Percentiles rank a stretch among this genome's conserved stretches.
phyloP scores from a whole-genome alignment of 2,888 invertebrate genomes.

The Schizotus pectinicornis region DNA sequence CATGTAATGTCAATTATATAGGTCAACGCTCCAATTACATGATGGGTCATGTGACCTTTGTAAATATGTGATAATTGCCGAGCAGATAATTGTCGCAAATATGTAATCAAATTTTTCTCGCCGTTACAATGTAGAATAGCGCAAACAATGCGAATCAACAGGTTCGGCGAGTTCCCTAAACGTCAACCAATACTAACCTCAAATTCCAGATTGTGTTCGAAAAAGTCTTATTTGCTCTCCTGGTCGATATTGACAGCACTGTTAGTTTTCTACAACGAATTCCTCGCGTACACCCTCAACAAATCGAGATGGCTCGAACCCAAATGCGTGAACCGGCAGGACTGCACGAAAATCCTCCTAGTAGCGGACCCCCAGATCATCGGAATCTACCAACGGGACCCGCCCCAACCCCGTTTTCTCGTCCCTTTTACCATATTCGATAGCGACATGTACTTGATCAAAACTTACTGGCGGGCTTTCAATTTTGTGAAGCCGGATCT shows the following conservation, averaged over 20 bases:
- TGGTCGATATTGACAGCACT: slow-evolving; percentile 25
- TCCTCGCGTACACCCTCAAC: slow-evolving; percentile 49
- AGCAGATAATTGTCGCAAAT: too few relatives aligned
- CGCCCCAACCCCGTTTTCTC: slow-evolving; percentile 59
- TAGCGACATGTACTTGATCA: slow-evolving; percentile 78
- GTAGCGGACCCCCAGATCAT: slow-evolving; percentile 94
- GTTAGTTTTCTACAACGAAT: slow-evolving; percentile 48
- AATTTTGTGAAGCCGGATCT: slow-evolving; percentile 79
- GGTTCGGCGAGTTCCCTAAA: too few relatives aligned
- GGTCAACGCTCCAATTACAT: not conserved
- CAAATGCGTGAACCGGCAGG: slow-evolving; percentile 45
- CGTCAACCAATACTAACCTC: not conserved
- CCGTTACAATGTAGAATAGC: too few relatives aligned
- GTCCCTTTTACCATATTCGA: slow-evolving; percentile 83
- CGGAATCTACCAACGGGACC: slow-evolving; percentile 76
- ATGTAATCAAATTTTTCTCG: not conserved
- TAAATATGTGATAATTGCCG: not conserved
- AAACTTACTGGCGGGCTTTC: slow-evolving; percentile 77
- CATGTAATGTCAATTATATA: too few relatives aligned
- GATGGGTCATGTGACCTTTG: not conserved
- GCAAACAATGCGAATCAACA: too few relatives aligned
- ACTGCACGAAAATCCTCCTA: slow-evolving; percentile 55
- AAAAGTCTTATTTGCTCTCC: slow-evolving; percentile 7
- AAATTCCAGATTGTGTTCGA: slow-evolving; percentile 4
- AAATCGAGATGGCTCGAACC: slow-evolving; percentile 48